A percentile compares a stretch with the other conserved stretches of the same genome.
These are phyloP conservation scores for Chlorospingus semifuscus DNA, from an alignment of 2,797 vertebrate genomes.

Conservation along the genomic window DNA sequence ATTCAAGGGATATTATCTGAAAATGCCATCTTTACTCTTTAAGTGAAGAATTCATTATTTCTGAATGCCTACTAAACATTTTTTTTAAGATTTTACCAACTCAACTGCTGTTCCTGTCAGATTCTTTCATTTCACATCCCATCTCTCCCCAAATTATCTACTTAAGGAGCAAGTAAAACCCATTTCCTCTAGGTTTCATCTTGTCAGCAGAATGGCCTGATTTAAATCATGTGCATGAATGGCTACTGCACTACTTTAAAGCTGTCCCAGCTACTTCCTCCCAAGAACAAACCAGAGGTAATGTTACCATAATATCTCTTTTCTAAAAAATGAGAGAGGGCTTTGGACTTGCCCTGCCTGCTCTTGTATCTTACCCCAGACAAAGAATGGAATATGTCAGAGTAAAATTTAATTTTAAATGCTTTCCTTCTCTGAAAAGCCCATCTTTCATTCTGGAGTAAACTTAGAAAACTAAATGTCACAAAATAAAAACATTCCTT, in stretches of 20 bases:
- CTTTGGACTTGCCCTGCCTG: not conserved
- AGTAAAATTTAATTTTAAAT: not conserved
- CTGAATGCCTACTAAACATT: not conserved
- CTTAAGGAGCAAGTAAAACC: conserved; percentile 28
- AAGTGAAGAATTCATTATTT: not conserved
- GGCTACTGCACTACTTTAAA: not conserved
- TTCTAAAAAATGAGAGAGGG: not conserved
- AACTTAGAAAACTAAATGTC: not conserved
- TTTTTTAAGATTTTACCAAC: not conserved
- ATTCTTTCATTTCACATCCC: not conserved
- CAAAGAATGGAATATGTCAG: not conserved
- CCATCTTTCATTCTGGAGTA: not conserved
- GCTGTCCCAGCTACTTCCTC: not conserved
- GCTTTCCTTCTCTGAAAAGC: not conserved
- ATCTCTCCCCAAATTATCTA: not conserved
- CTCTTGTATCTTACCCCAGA: not conserved
- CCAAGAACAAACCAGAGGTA: not conserved
- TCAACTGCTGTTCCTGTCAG: not conserved
- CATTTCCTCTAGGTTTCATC: conserved; percentile 11
- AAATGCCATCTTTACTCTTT: not conserved
- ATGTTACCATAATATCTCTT: not conserved
- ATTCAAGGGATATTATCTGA: not conserved
- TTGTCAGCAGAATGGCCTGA: not conserved
- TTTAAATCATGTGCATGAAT: conserved; percentile 15
- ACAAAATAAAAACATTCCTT: not conserved